These are phyloP conservation scores for Sterrhoptilus dennistouni DNA, from an alignment of 2,113 vertebrate genomes.

Conservation along the genomic window DNA sequence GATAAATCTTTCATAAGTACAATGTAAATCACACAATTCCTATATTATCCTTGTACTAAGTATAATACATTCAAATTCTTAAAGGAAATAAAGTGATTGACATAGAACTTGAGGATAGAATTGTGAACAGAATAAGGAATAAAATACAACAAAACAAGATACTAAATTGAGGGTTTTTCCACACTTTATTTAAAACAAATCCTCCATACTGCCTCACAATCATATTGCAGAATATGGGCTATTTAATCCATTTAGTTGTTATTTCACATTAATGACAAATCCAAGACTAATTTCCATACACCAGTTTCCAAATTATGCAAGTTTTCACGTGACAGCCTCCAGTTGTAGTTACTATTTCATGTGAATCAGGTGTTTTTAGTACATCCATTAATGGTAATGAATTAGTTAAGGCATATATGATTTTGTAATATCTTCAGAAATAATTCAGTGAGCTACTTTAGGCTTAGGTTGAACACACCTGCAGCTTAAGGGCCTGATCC, in stretches of 20 bases:
- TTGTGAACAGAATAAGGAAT: slow-evolving; percentile 42
- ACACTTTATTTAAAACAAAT: slow-evolving; percentile 59
- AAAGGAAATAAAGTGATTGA: slow-evolving; percentile 62
- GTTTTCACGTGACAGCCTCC: slow-evolving; percentile 11
- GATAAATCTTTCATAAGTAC: slow-evolving; percentile 90
- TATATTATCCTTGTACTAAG: slow-evolving; percentile 72
- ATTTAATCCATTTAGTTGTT: not conserved
- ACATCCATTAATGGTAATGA: slow-evolving; percentile 11
- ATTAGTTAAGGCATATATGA: not conserved
- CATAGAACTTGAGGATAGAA: slow-evolving; percentile 31
- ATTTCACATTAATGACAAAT: slow-evolving; percentile 29
- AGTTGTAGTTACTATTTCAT: slow-evolving; percentile 10
- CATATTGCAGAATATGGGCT: not conserved
- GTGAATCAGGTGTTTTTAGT: not conserved
- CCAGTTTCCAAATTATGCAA: not conserved
- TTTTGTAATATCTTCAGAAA: slow-evolving; percentile 59
- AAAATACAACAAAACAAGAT: slow-evolving; percentile 61
- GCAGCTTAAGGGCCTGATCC: not conserved
- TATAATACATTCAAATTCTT: slow-evolving; percentile 64
- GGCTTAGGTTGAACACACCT: not conserved
- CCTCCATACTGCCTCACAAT: slow-evolving; percentile 49
- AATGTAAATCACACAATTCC: slow-evolving; percentile 73
- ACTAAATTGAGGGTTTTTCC: slow-evolving; percentile 41
- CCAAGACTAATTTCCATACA: slow-evolving; percentile 3
- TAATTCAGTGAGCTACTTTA: not conserved